Evolutionary conservation across 2,797 vertebrate genomes (phyloP).

Genomic region (Manis crassicaudata): DNA sequence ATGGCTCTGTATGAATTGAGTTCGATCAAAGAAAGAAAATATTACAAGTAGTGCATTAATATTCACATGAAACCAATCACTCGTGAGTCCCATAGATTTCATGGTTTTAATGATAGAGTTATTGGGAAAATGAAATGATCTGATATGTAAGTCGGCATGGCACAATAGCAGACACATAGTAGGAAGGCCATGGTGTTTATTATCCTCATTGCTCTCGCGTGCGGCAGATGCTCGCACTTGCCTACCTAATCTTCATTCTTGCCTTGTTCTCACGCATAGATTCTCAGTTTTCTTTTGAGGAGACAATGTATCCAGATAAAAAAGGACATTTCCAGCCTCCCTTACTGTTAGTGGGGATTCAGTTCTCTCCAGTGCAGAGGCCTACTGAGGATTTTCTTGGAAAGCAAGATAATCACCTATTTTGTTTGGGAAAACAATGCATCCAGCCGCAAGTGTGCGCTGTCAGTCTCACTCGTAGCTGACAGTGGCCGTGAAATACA

Average conservation of each 20-base stretch:
- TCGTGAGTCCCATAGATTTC: not conserved
- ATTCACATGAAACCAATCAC: not conserved
- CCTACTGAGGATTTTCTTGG: not conserved
- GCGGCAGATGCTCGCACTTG: not conserved
- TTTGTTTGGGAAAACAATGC: not conserved
- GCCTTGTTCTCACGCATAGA: not conserved
- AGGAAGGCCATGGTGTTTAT: not conserved
- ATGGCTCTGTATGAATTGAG: not conserved
- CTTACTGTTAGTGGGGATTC: not conserved
- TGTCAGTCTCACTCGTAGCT: not conserved
- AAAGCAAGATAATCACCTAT: not conserved
- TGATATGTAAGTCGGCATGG: not conserved
- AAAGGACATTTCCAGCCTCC: not conserved
- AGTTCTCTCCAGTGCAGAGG: not conserved
- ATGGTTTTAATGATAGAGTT: not conserved
- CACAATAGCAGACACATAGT: not conserved
- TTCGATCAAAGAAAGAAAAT: not conserved
- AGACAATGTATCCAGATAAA: not conserved
- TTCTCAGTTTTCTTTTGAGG: not conserved
- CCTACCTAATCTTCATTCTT: not conserved
- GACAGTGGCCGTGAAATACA: not conserved
- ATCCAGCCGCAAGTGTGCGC: not conserved
- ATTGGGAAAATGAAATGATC: not conserved
- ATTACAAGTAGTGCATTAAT: too few species aligned
- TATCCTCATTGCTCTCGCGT: not conserved